phyloP scores from a whole-genome alignment of 2,888 invertebrate species.

The Polylopha cassiicola region DNA sequence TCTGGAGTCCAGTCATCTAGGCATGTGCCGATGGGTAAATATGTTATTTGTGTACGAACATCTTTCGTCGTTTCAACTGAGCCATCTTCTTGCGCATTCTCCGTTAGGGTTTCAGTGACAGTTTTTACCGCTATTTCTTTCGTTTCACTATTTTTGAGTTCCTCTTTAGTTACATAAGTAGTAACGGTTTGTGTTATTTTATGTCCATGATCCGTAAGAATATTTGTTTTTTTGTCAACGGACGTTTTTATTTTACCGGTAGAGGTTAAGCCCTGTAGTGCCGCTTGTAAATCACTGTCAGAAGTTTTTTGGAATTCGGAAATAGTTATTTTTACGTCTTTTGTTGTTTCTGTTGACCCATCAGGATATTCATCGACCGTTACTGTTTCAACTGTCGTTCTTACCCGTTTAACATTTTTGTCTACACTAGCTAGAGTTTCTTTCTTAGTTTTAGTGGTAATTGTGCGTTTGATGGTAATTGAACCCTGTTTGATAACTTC shows the following conservation, averaged over 20 bases:
- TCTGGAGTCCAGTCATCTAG: slow-evolving; percentile 70
- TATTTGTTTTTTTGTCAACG: slow-evolving; percentile 70
- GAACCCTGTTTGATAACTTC: slow-evolving; percentile 56
- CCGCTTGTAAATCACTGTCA: slow-evolving; percentile 65
- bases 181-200: slow-evolving; percentile 63
- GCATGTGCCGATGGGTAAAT: slow-evolving; percentile 63
- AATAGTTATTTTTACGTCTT: slow-evolving; percentile 72
- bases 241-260: slow-evolving; percentile 67
- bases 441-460: slow-evolving; percentile 66
- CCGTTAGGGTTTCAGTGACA: slow-evolving; percentile 65
- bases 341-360: slow-evolving; percentile 75
- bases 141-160: slow-evolving; percentile 53
- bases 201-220: slow-evolving; percentile 63
- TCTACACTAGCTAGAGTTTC: slow-evolving; percentile 72
- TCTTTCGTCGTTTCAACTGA: slow-evolving; percentile 70
- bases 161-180: slow-evolving; percentile 66
- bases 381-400: slow-evolving; percentile 75
- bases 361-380: slow-evolving; percentile 70
- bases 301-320: slow-evolving; percentile 71
- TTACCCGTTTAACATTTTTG: slow-evolving; percentile 72
- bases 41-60: slow-evolving; percentile 67
- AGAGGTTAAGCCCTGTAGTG: slow-evolving; percentile 54
- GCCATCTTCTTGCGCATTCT: slow-evolving; percentile 60
- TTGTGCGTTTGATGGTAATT: slow-evolving; percentile 54
- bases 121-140: slow-evolving; percentile 68